phyloP scores from a whole-genome alignment of 2,888 invertebrate species.

The Unio delphinus region DNA sequence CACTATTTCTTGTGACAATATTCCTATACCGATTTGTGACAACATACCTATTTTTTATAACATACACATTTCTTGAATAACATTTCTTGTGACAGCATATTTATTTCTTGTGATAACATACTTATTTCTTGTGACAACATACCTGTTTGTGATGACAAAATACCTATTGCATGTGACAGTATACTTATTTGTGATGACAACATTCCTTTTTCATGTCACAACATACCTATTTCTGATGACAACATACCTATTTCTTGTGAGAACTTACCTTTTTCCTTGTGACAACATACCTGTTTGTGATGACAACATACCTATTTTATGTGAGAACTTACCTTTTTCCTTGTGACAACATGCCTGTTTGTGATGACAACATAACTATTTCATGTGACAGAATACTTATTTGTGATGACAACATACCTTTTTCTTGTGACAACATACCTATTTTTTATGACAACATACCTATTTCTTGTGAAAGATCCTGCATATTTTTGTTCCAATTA shows the following conservation, averaged over 20 bases:
- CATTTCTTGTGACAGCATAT: conserved; percentile 27
- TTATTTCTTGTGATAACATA: conserved; percentile 60
- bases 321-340: conserved; percentile 62
- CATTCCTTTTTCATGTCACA: conserved; percentile 62
- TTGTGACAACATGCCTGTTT: conserved; percentile 26
- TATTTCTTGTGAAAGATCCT: conserved; percentile 60
- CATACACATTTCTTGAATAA: conserved; percentile 59
- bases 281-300: conserved; percentile 60
- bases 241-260: conserved; percentile 62
- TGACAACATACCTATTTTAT: conserved; percentile 61
- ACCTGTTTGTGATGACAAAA: neutral
- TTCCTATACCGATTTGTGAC: conserved; percentile 57
- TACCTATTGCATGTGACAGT: conserved; percentile 62
- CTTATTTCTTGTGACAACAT: conserved; percentile 59
- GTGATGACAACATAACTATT: conserved; percentile 48
- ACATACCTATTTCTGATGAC: neutral
- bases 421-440: neutral
- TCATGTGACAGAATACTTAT: conserved; percentile 47
- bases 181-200: neutral
- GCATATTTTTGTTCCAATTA: conserved; percentile 66
- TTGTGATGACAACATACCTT: neutral
- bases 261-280: conserved; percentile 11
- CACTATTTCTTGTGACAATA: conserved; percentile 60
- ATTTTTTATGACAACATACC: conserved; percentile 36
- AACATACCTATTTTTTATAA: conserved; percentile 59